A percentile compares a stretch with the other conserved stretches of the same genome.
Evolutionary conservation across 2,888 invertebrate genomes (phyloP).

Genomic region (Creontiades dilutus): DNA sequence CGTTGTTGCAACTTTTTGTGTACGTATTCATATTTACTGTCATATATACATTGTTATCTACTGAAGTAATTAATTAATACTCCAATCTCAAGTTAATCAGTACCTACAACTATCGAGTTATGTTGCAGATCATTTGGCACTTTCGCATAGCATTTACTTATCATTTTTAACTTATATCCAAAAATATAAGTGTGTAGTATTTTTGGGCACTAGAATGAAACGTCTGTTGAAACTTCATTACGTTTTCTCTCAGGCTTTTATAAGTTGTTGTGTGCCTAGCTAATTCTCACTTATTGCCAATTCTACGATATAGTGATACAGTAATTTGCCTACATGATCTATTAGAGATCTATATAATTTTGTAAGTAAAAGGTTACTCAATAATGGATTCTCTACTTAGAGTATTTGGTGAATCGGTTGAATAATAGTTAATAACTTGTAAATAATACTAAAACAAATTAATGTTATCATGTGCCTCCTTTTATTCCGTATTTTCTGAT

Average conservation of each 20-base stretch:
- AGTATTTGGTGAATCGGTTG: conserved; percentile 33
- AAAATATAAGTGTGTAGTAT: conserved; percentile 70
- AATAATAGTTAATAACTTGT: conserved; percentile 30
- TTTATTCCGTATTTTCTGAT: conserved; percentile 56
- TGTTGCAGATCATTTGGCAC: conserved; percentile 10
- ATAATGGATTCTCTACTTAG: conserved; percentile 52
- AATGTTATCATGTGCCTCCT: conserved; percentile 65
- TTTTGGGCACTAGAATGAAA: conserved; percentile 58
- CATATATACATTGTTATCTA: conserved; percentile 54
- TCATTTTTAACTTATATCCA: conserved; percentile 40
- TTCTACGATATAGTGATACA: conserved; percentile 58
- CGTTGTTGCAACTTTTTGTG: conserved; percentile 37
- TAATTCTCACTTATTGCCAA: conserved; percentile 56
- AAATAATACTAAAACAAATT: conserved; percentile 47
- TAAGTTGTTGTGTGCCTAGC: conserved; percentile 57
- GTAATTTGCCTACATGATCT: conserved; percentile 66
- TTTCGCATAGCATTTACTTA: conserved; percentile 1
- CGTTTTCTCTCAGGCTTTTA: background rate
- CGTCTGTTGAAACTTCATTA: background rate
- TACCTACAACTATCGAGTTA: background rate
- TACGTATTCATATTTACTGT: conserved; percentile 44
- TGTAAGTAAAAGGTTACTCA: conserved; percentile 61
- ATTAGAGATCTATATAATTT: conserved; percentile 60
- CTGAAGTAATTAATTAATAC: conserved; percentile 62
- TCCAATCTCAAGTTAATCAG: conserved; percentile 54